These are phyloP conservation scores for Lanistes nyassanus DNA, from an alignment of 1,140 invertebrate species.

Conservation along the genomic window DNA sequence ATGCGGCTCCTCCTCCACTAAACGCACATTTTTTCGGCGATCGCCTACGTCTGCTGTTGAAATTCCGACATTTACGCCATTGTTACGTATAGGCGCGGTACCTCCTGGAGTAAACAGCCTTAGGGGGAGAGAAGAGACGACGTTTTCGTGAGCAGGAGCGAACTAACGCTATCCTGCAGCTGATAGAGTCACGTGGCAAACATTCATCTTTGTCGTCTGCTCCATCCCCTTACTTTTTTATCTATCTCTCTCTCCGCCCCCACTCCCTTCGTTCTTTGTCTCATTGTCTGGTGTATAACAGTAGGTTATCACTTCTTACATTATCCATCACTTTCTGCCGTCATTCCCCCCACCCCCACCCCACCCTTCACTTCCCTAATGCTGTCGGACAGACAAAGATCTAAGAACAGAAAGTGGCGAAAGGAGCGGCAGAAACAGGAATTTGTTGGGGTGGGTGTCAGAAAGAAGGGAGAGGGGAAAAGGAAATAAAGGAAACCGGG, in stretches of 20 bases:
- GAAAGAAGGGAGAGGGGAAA: not conserved
- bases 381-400: not conserved
- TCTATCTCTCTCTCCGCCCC: not conserved
- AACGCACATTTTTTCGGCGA: too few species aligned
- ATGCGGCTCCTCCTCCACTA: too few species aligned
- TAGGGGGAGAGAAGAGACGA: too few species aligned
- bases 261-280: constrained; percentile 20
- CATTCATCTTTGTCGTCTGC: not conserved
- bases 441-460: not conserved
- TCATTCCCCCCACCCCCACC: not conserved
- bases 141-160: too few species aligned
- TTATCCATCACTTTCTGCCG: not conserved
- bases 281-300: not conserved
- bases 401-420: not conserved
- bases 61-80: too few species aligned
- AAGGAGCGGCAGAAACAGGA: not conserved
- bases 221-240: not conserved
- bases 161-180: too few species aligned
- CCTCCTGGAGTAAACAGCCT: too few species aligned
- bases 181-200: too few species aligned
- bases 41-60: too few species aligned
- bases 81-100: too few species aligned
- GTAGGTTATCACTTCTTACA: not conserved
- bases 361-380: not conserved
- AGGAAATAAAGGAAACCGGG: not conserved